Evolutionary conservation across 2,113 vertebrate genomes (phyloP), one percentile per base, ranked within the genome.

Genomic region (Dromaius novaehollandiae): DNA sequence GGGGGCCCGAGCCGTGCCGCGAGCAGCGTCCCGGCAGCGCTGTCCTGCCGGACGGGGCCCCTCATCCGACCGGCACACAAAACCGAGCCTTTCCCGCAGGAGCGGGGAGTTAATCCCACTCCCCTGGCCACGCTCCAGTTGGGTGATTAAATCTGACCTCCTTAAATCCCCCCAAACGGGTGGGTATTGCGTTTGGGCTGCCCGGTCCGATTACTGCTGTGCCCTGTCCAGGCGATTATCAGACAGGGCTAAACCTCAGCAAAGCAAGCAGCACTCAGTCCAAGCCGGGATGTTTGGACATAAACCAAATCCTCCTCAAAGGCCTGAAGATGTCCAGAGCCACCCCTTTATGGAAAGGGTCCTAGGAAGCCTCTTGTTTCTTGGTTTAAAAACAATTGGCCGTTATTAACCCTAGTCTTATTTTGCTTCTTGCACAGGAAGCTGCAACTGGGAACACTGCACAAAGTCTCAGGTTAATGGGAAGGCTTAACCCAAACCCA

Each of bases 401-500:
- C n/a, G 18, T 78, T 8, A 46, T 42, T 56, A 77, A 50, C 5
- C 30, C 42, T 28, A 11, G 17, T 11, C 64, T 53, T 9, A 14
- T 1, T 44, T n/a, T 74, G 12, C 14, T 12, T 82, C 71, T 6
- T 15, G 34, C 69, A 38, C 28, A 70, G 80, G 66, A 64, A 83
- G 75, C 32, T 5, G 0, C 66, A 66, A 11, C 15, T 15, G 40
- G 36, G 79, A 82, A 17, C 6, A 7, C 21, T 6, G 55, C 61
- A 65, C 38, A 4, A 77, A 82, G 26, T 25, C 9, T 3, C 13
- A 25, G 60, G 24, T 64, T 76, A 50, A 69, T 0, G 5, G 71
- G 64, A 80, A 84, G 18, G 64, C 19, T 96, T 46, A 79, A 50
- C 76, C 71, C 80, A 71, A 80, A 92, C 11, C 82, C 89, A 58